These are phyloP conservation scores for Bubo scandiacus DNA, from an alignment of 2,113 vertebrate species.

Conservation along the genomic window DNA sequence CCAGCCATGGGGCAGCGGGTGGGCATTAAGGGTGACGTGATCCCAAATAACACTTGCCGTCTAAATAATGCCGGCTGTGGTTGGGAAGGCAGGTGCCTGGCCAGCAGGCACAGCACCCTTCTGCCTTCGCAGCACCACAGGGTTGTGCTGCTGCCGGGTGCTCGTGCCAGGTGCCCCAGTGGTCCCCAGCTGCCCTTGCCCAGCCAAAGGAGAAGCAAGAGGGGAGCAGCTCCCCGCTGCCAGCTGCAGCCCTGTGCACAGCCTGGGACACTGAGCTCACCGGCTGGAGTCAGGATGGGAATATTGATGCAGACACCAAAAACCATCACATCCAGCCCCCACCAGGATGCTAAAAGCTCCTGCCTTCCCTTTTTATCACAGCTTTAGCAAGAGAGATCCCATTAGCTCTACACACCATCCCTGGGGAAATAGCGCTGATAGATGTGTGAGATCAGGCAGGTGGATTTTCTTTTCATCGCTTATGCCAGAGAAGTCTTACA, in stretches of 20 bases:
- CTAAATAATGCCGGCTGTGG: fast-evolving
- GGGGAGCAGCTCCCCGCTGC: not conserved
- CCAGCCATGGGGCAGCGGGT: not conserved
- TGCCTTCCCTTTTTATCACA: not conserved
- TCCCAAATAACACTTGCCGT: fast-evolving
- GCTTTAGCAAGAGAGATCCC: not conserved
- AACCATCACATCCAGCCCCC: not conserved
- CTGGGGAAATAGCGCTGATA: not conserved
- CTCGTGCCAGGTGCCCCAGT: not conserved
- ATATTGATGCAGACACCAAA: not conserved
- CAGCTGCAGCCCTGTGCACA: not conserved
- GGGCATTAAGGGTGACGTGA: not conserved
- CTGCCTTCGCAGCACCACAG: fast-evolving
- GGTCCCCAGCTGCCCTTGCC: not conserved
- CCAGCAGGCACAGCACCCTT: not conserved
- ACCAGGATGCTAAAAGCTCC: not conserved
- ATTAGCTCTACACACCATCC: not conserved
- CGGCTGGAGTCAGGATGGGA: fast-evolving
- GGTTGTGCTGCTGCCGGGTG: not conserved
- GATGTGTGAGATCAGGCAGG: slow-evolving; percentile 23
- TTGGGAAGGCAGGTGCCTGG: not conserved
- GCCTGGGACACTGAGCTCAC: not conserved
- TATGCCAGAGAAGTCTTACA: not conserved
- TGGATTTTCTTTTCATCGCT: slow-evolving; percentile 64
- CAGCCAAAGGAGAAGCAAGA: not conserved